These are phyloP conservation scores for Ceyx melanurus DNA, from an alignment of 2,113 vertebrate genomes.

Conservation along the genomic window DNA sequence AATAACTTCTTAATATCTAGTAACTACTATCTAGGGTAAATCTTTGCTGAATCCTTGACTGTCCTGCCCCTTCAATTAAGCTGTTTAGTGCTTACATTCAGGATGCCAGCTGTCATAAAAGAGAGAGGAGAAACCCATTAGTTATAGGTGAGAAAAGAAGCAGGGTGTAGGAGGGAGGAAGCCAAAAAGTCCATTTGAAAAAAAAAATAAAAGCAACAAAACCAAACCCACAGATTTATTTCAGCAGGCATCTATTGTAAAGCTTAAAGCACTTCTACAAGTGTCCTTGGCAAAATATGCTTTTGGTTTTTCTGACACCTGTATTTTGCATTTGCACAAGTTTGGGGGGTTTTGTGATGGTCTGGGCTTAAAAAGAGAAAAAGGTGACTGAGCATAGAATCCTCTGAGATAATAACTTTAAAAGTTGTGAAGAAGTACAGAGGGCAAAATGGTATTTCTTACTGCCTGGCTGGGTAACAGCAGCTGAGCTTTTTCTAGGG, in stretches of 20 bases:
- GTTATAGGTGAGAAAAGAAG: background rate
- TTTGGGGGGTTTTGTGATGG: background rate
- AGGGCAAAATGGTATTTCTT: background rate
- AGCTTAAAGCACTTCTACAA: background rate
- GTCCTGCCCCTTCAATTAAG: background rate
- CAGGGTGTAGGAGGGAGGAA: background rate
- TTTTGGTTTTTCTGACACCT: background rate
- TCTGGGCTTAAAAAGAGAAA: background rate
- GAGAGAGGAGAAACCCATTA: background rate
- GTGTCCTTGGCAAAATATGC: background rate
- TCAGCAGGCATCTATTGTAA: background rate
- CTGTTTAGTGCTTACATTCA: background rate
- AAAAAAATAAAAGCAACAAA: background rate
- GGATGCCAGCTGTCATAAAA: background rate
- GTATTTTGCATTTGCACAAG: background rate
- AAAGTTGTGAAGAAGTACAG: background rate
- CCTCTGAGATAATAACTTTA: background rate
- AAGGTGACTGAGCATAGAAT: background rate
- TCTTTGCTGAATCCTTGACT: background rate
- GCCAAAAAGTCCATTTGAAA: background rate
- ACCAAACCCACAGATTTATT: background rate
- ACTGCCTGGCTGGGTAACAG: background rate
- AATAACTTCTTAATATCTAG: background rate
- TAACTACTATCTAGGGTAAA: background rate
- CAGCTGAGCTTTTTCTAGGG: background rate